Percentiles rank a stretch among this genome's conserved stretches.
phyloP scores from a whole-genome alignment of 2,888 invertebrate genomes.

The Branchipolynoe longqiensis region DNA sequence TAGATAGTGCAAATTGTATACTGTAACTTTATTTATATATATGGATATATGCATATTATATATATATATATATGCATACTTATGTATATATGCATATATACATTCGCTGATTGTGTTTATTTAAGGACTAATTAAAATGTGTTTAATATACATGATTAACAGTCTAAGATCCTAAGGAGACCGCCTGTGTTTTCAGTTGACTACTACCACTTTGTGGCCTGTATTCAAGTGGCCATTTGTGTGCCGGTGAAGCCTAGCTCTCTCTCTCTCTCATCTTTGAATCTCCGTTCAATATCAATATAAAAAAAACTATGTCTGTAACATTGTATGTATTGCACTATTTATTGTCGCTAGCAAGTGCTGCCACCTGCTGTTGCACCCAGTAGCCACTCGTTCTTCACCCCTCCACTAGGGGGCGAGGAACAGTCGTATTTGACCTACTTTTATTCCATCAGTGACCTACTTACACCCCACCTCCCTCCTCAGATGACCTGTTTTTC shows the following conservation, averaged over 20 bases:
- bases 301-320: background rate
- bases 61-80: too few relatives aligned
- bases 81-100: too few relatives aligned
- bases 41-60: too few relatives aligned
- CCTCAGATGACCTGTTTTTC: slow-evolving; percentile 17
- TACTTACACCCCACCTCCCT: slow-evolving; percentile 17
- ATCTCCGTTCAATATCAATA: slow-evolving; percentile 10
- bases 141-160: too few relatives aligned
- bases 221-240: slow-evolving; percentile 37
- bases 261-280: slow-evolving; percentile 26
- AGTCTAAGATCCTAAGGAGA: too few relatives aligned
- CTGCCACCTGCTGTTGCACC: slow-evolving; percentile 52
- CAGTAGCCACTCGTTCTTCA: slow-evolving; percentile 41
- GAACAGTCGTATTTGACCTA: slow-evolving; percentile 32
- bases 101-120: too few relatives aligned
- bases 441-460: slow-evolving; percentile 41
- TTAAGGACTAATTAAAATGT: too few relatives aligned
- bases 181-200: slow-evolving; percentile 46
- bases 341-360: slow-evolving; percentile 39
- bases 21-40: background rate
- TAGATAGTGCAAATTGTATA: slow-evolving; percentile 18
- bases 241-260: slow-evolving; percentile 40
- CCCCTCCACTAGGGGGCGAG: slow-evolving; percentile 43
- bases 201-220: slow-evolving; percentile 41
- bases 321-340: slow-evolving; percentile 40